Base-by-base conservation (phyloP, 1,140 invertebrate species). In the Drosophila funebris region DNA sequence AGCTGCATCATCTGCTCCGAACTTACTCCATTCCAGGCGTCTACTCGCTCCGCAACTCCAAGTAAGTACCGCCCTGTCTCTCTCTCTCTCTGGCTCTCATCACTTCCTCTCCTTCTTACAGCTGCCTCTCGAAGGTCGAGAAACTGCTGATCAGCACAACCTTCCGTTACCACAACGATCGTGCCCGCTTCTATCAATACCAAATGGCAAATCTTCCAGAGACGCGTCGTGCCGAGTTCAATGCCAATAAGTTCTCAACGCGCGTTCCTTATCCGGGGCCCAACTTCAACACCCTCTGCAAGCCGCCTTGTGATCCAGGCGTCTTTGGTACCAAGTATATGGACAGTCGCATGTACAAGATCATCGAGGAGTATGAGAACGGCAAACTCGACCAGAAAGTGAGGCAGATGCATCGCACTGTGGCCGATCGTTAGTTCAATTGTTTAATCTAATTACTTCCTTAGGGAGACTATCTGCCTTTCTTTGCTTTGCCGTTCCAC, bases 21-120 rank as follows among this genome's bases (percentile, higher is more conserved):
- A 91, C 90, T 14, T 69, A 80, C 37, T 48, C 79, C 14, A 91
- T 91, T 48, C 90, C 90, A 0, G 90, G 90, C 0, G 72, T 91
- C 5, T 91, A 91, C 53, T 91, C 90, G 0, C 43, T 91, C 0
- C 60, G 68, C 46, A 87, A 91, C 27, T 80, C 90, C 7, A 62
- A 53, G 90, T 91, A 24, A 41, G 76, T 62, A 36, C 4, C 5
- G 3, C n/a, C n/a, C 33, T 13, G 0, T 13, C 4, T 3, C 11
- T 11, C 11, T 33, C 1, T n/a, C 8, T 11, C 11, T 33, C 2
- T 33, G 1, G 0, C 1, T n/a, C 11, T 9, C 13, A 9, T 11
- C 31, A 33, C 9, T 31, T 31, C 31, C 8, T 11, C 11, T 33
- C 11, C 11, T 31, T 24, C 1, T 20, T 53, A 0, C 18, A 79